Evolutionary conservation across 2,888 invertebrate genomes (phyloP).

Genomic region (Andrena dorsata): DNA sequence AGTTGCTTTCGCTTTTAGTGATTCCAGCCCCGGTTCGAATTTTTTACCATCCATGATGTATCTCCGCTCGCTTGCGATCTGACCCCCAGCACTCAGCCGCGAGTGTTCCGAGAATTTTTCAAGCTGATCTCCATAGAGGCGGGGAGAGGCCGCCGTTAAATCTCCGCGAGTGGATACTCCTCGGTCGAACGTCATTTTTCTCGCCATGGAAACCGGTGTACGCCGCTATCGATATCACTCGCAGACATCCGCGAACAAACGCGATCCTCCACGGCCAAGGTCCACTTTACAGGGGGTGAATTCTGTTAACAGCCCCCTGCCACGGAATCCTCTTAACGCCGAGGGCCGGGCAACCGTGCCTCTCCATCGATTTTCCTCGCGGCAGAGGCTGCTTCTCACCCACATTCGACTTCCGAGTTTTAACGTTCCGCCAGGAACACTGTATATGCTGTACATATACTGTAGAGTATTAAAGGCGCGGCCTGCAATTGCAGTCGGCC

Average conservation of each 20-base stretch:
- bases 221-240: conserved; percentile 50
- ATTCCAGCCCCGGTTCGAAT: conserved; percentile 1
- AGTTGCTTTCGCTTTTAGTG: not conserved
- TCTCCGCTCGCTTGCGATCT: not conserved
- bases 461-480: not conserved
- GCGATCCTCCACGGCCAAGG: conserved; percentile 31
- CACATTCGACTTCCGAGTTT: not conserved
- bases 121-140: conserved; percentile 22
- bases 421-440: no score
- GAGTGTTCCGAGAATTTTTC: conserved; percentile 46
- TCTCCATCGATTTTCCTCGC: conserved; percentile 42
- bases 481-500: conserved; percentile 31
- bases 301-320: conserved; percentile 56
- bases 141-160: conserved; percentile 41
- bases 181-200: conserved; percentile 59
- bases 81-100: not conserved
- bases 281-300: conserved; percentile 65
- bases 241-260: conserved; percentile 50
- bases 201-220: conserved; percentile 38
- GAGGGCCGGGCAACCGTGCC: conserved; percentile 8
- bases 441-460: no score
- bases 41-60: conserved; percentile 36
- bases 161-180: conserved; percentile 45
- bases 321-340: conserved; percentile 50
- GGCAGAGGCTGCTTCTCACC: conserved; percentile 24